These are phyloP conservation scores for Amblyornis subalaris DNA, from an alignment of 2,113 vertebrate species.

Conservation along the genomic window DNA sequence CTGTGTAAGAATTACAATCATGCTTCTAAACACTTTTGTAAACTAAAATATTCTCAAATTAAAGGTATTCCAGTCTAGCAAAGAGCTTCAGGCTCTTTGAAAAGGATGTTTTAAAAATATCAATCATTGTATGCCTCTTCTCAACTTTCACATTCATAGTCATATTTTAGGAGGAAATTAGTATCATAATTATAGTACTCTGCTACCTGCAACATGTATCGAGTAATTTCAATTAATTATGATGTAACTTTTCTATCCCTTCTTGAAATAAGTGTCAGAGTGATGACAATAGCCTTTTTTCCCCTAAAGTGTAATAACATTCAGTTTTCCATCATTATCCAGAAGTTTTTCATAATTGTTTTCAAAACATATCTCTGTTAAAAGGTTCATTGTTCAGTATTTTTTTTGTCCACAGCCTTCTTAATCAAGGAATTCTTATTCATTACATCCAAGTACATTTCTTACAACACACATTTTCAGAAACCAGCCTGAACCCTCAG, in stretches of 20 bases:
- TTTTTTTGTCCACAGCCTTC: background rate
- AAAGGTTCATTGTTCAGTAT: background rate
- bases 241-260: background rate
- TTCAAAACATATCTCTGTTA: background rate
- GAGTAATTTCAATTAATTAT: background rate
- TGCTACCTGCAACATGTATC: background rate
- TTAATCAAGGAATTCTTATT: background rate
- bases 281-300: background rate
- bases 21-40: background rate
- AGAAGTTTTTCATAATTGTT: background rate
- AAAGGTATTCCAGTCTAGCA: background rate
- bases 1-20: background rate
- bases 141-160: background rate
- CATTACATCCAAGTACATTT: background rate
- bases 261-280: background rate
- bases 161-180: background rate
- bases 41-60: background rate
- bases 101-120: background rate
- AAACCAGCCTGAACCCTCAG: background rate
- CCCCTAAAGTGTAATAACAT: background rate
- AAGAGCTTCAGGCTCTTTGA: background rate
- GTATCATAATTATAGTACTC: background rate
- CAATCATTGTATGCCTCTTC: background rate
- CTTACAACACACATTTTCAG: background rate
- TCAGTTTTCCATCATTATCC: background rate